These are phyloP conservation scores for Agrenia bidenticulata DNA, from an alignment of 2,888 invertebrate species.

Conservation along the genomic window DNA sequence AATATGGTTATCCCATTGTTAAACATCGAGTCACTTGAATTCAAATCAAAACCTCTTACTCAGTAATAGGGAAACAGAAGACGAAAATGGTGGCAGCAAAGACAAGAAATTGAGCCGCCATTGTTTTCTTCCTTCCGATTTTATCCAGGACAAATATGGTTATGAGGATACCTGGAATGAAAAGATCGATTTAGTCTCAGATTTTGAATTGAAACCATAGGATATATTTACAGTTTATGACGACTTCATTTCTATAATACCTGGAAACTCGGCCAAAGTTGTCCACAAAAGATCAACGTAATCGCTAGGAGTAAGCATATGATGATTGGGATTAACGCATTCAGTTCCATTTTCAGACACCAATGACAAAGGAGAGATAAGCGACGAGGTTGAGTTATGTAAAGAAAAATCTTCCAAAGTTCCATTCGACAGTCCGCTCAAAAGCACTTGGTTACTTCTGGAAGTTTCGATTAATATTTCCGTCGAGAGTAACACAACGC, in stretches of 20 bases:
- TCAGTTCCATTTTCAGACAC: constrained; percentile 11
- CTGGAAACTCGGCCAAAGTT: constrained; percentile 91
- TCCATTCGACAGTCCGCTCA: constrained; percentile 14
- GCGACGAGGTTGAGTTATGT: constrained; percentile 20
- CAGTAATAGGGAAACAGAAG: constrained; percentile 54
- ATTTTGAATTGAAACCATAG: background rate
- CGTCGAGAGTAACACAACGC: constrained; percentile 90
- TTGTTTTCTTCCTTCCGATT: constrained; percentile 86
- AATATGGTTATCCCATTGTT: too few species aligned
- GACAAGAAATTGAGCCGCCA: constrained; percentile 87
- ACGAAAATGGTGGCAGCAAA: constrained; percentile 67
- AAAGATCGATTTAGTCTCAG: background rate
- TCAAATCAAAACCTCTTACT: constrained; percentile 60
- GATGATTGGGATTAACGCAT: constrained; percentile 62
- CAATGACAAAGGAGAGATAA: constrained; percentile 10
- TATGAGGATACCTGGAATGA: constrained; percentile 72
- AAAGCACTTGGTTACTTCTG: constrained; percentile 2
- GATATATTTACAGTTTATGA: constrained; percentile 3
- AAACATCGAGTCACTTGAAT: too few species aligned
- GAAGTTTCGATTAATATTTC: constrained; percentile 61
- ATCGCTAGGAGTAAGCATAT: constrained; percentile 76
- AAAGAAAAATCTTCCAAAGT: constrained; percentile 3
- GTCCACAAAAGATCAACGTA: constrained; percentile 93
- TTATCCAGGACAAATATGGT: constrained; percentile 87
- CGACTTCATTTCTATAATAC: constrained; percentile 57